A percentile compares a stretch with the other conserved stretches of the same genome.
Conservation (phyloP, 2,888 invertebrate species). For the Glyphotaelius pellucidus region DNA sequence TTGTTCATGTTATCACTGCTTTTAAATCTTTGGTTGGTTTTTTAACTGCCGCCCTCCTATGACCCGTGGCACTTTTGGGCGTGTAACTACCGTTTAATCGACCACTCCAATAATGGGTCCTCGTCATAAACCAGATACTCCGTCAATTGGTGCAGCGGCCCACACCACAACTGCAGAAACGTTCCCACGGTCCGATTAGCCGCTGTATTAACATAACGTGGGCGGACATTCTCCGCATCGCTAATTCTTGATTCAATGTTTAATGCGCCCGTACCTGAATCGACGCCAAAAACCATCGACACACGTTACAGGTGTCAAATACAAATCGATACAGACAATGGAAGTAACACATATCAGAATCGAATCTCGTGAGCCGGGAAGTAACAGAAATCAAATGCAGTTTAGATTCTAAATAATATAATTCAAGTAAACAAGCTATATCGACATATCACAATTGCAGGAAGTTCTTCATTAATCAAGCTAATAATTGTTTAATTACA, state of each 20-base stretch:
- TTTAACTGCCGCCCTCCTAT: neutral
- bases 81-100: constrained; percentile 17
- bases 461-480: no score
- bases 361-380: neutral
- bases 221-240: constrained; percentile 39
- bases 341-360: neutral
- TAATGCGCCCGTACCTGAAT: neutral
- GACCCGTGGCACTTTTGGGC: constrained; percentile 9
- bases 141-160: constrained; percentile 44
- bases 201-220: constrained; percentile 46
- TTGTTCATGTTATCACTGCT: neutral
- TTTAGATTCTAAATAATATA: neutral
- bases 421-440: neutral
- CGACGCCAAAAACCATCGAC: constrained; percentile 14
- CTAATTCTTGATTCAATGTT: constrained; percentile 14
- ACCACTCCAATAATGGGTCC: constrained; percentile 29
- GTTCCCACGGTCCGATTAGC: constrained; percentile 55
- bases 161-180: constrained; percentile 22
- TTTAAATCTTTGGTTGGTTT: neutral
- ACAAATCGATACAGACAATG: neutral
- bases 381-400: neutral
- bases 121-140: constrained; percentile 44
- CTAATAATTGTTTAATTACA: no score
- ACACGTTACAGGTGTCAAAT: neutral
- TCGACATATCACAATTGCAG: neutral